These are phyloP conservation scores for Mormoops blainvillei DNA, from an alignment of 2,113 vertebrate genomes.

Conservation along the genomic window DNA sequence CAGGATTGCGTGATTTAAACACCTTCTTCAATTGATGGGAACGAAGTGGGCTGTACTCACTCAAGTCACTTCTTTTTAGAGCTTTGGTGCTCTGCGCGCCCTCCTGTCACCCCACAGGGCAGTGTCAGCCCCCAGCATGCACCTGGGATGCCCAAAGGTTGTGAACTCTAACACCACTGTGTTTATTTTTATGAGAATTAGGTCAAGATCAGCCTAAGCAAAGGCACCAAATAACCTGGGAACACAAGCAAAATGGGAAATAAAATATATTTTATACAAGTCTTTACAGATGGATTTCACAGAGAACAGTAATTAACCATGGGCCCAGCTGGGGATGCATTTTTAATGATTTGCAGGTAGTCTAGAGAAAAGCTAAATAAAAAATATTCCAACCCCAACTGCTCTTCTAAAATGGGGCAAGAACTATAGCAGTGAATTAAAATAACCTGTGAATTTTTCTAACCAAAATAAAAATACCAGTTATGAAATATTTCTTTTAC, in stretches of 20 bases:
- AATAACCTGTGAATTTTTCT: conserved; percentile 59
- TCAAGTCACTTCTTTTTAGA: background rate
- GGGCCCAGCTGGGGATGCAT: conserved; percentile 12
- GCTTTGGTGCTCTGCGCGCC: background rate
- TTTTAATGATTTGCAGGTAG: conserved; percentile 56
- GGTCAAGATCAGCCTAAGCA: conserved; percentile 45
- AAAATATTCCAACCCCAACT: conserved; percentile 14
- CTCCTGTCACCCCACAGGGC: background rate
- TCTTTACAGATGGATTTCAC: conserved; percentile 54
- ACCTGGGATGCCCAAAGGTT: background rate
- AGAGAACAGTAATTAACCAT: conserved; percentile 50
- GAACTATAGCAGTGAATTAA: conserved; percentile 47
- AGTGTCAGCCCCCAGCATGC: background rate
- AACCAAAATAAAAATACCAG: conserved; percentile 60
- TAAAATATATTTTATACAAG: conserved; percentile 48
- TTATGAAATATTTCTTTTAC: conserved; percentile 62
- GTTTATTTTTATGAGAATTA: conserved; percentile 54
- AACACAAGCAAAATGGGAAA: conserved; percentile 54
- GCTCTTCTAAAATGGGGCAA: conserved; percentile 44
- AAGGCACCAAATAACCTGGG: conserved; percentile 33
- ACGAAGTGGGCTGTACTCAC: background rate
- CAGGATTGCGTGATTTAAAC: background rate
- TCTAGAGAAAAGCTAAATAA: conserved; percentile 48
- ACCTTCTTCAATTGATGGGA: background rate
- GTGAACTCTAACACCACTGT: background rate